phyloP scores from a whole-genome alignment of 2,113 vertebrate genomes.

The Centropus bengalensis region DNA sequence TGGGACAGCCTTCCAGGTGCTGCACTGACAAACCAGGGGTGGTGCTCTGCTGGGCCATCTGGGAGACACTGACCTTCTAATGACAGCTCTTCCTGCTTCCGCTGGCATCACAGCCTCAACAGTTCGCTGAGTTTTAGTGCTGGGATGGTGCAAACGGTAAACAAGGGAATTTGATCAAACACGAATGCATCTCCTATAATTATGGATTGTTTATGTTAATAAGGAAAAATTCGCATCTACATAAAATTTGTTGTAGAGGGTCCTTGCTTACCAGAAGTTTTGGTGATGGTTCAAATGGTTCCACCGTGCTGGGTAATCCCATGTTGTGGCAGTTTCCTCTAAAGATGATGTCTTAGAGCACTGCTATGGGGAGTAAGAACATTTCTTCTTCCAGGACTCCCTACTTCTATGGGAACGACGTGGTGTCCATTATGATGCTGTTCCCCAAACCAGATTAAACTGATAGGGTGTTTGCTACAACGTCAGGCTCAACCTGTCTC shows the following conservation, averaged over 20 bases:
- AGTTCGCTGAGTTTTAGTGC: background rate
- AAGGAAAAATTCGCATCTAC: background rate
- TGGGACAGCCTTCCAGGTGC: background rate
- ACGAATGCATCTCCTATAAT: background rate
- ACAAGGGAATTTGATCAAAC: background rate
- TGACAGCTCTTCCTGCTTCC: background rate
- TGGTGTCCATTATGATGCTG: background rate
- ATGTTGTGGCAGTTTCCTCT: background rate
- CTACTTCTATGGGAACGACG: background rate
- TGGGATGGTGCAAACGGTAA: background rate
- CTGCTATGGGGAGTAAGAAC: background rate
- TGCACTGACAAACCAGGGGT: background rate
- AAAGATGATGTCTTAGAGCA: background rate
- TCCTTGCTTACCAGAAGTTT: background rate
- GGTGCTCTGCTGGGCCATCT: background rate
- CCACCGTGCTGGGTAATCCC: background rate
- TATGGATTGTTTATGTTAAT: background rate
- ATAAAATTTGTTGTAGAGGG: background rate
- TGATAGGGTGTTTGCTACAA: background rate
- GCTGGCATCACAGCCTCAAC: background rate
- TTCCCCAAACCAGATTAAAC: background rate
- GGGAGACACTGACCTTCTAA: background rate
- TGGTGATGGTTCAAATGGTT: background rate
- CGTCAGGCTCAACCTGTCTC: background rate
- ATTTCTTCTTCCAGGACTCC: background rate